Conservation (phyloP, 2,797 vertebrate species). For the Phataginus tetradactyla region DNA sequence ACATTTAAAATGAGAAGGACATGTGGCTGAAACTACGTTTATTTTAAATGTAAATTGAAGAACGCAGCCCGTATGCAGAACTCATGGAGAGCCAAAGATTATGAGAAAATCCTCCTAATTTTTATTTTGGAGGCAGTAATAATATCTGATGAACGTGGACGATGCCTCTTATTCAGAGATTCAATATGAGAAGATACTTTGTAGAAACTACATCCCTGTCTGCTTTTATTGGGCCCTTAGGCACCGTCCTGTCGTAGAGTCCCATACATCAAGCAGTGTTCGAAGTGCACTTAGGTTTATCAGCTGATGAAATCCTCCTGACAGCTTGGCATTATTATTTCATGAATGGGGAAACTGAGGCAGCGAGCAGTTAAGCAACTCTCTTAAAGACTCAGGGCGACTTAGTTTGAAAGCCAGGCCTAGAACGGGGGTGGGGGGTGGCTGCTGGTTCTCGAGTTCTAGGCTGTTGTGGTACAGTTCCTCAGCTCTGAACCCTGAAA, state of each 20-base stretch:
- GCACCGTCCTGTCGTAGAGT: too few relatives aligned
- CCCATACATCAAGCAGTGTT: background rate
- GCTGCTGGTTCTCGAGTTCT: background rate
- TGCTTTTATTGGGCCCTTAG: background rate
- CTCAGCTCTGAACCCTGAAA: background rate
- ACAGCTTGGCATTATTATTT: background rate
- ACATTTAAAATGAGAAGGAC: background rate
- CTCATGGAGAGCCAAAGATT: background rate
- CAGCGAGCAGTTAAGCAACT: too few relatives aligned
- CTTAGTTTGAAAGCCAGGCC: background rate
- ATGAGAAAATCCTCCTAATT: background rate
- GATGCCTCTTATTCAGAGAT: background rate
- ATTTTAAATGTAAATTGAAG: background rate
- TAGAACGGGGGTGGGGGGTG: background rate
- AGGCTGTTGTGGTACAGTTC: background rate
- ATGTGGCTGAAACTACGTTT: background rate
- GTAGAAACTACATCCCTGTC: background rate
- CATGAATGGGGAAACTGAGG: background rate
- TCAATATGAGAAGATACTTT: background rate
- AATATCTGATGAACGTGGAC: background rate
- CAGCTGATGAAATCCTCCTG: background rate
- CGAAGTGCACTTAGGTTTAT: fast-evolving
- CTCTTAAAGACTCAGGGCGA: background rate
- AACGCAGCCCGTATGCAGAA: background rate
- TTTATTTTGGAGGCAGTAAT: background rate